A percentile compares a stretch with the other conserved stretches of the same genome.
phyloP scores from a whole-genome alignment of 2,888 invertebrate genomes.

The Hypomecis atomaria region DNA sequence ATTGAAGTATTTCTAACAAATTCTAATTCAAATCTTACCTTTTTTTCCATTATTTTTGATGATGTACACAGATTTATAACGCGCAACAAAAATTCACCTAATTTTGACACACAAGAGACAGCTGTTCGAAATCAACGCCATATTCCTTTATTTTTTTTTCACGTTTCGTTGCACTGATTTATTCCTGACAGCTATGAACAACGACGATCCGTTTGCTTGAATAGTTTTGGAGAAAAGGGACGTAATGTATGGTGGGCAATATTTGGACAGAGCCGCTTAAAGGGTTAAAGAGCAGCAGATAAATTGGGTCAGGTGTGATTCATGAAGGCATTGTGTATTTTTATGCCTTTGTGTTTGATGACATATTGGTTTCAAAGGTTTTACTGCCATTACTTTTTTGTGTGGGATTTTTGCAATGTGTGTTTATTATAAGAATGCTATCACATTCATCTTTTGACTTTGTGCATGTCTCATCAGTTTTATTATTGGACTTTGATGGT shows the following conservation, averaged over 20 bases:
- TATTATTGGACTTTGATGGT: no score
- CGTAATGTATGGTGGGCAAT: constrained; percentile 26
- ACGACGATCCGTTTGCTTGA: constrained; percentile 18
- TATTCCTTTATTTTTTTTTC: constrained; percentile 21
- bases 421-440: no score
- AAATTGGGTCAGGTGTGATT: constrained; percentile 13
- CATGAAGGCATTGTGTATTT: neutral
- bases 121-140: constrained; percentile 24
- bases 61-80: constrained; percentile 21
- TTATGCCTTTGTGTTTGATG: no score
- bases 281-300: constrained; percentile 1
- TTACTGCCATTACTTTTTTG: no score
- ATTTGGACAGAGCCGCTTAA: constrained; percentile 25
- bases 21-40: constrained; percentile 28
- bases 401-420: no score
- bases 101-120: constrained; percentile 25
- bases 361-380: no score
- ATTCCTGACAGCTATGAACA: constrained; percentile 21
- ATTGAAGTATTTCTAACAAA: constrained; percentile 23
- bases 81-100: constrained; percentile 19
- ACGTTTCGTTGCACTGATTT: constrained; percentile 25
- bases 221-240: constrained; percentile 27
- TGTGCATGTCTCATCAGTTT: no score
- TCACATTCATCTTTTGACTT: no score
- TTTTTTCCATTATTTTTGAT: constrained; percentile 24